Conservation (phyloP, 1,140 invertebrate genomes). For the Cheumatopsyche charites region DNA sequence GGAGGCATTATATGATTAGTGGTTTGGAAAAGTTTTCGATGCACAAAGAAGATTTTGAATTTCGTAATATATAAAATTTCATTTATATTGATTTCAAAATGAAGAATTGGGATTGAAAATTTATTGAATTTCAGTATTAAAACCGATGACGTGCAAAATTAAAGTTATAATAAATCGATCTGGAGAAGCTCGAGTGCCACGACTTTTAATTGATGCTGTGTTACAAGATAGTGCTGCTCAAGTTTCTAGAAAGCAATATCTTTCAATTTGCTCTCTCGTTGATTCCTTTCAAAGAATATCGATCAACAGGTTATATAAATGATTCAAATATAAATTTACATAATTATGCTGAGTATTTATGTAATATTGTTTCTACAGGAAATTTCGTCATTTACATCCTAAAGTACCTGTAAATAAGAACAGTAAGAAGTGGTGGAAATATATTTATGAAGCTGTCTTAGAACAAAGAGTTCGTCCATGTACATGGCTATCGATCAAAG, state of each 20-base stretch:
- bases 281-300: conserved; percentile 73
- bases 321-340: conserved; percentile 44
- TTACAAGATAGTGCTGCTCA: conserved; percentile 79
- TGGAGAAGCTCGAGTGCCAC: conserved; percentile 72
- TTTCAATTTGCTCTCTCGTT: conserved; percentile 69
- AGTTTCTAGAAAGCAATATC: conserved; percentile 74
- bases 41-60: conserved; percentile 75
- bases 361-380: conserved; percentile 54
- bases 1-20: conserved; percentile 73
- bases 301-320: conserved; percentile 66
- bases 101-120: neutral
- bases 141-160: conserved; percentile 79
- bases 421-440: conserved; percentile 75
- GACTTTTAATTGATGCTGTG: conserved; percentile 76
- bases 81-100: neutral
- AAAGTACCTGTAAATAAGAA: conserved; percentile 58
- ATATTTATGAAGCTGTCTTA: conserved; percentile 74
- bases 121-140: conserved; percentile 63
- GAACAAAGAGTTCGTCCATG: conserved; percentile 75
- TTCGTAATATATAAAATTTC: conserved; percentile 61
- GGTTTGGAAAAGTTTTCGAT: conserved; percentile 79
- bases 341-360: conserved; percentile 10
- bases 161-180: conserved; percentile 80
- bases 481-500: conserved; percentile 73
- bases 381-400: conserved; percentile 63